A percentile compares a stretch with the other conserved stretches of the same genome.
Evolutionary conservation across 2,113 vertebrate species (phyloP).

Genomic region (Sprattus sprattus): DNA sequence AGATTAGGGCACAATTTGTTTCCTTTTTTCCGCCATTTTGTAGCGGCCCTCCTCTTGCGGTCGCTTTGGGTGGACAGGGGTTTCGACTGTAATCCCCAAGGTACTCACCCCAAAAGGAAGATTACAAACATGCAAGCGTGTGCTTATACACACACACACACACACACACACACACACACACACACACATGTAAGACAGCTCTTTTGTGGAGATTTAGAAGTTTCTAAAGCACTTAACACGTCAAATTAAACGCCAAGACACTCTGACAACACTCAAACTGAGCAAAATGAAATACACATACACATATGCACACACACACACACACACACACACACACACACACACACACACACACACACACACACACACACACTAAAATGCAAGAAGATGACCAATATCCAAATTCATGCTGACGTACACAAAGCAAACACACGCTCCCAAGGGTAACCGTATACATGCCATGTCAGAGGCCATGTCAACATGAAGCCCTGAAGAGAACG

Average conservation of each 20-base stretch:
- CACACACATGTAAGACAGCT: slow-evolving; percentile 59
- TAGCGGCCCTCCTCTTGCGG: slow-evolving; percentile 50
- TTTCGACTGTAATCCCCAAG: slow-evolving; percentile 11
- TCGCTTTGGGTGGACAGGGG: slow-evolving; percentile 26
- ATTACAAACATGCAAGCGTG: slow-evolving; percentile 12
- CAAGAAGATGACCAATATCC: not conserved
- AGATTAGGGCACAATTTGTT: slow-evolving; percentile 74
- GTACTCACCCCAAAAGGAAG: slow-evolving; percentile 4
- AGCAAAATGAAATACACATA: slow-evolving; percentile 26
- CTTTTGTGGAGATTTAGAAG: slow-evolving; percentile 57
- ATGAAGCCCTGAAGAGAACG: too few species aligned
- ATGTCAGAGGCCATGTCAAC: too few species aligned
- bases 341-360: not conserved
- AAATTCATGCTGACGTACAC: not conserved
- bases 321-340: too few species aligned
- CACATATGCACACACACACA: slow-evolving; percentile 21
- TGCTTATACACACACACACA: slow-evolving; percentile 69
- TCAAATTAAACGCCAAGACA: slow-evolving; percentile 39
- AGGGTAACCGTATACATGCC: not conserved
- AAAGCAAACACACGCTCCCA: not conserved
- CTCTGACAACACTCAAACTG: slow-evolving; percentile 34
- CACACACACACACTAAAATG: slow-evolving; percentile 31
- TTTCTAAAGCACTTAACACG: slow-evolving; percentile 63
- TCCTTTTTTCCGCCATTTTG: slow-evolving; percentile 68
- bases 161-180: slow-evolving; percentile 33